Conservation (phyloP, 1,140 invertebrate genomes). For the Nilaparvata lugens region DNA sequence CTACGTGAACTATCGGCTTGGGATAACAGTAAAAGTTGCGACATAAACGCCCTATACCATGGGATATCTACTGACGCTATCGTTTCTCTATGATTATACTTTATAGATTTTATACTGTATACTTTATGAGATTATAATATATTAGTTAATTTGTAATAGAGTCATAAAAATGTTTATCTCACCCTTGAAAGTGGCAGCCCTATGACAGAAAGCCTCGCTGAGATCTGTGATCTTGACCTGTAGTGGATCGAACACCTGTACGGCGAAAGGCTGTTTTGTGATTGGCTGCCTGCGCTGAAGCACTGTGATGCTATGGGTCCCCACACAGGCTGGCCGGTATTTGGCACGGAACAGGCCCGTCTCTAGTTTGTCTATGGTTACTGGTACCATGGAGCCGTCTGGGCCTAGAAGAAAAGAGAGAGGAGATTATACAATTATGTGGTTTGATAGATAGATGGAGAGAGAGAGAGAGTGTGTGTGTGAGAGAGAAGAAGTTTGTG, state of each 20-base stretch:
- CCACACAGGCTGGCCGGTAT: conserved; percentile 48
- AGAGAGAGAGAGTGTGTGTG: too few relatives aligned
- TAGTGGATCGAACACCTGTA: conserved; percentile 78
- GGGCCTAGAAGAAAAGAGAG: conserved; percentile 38
- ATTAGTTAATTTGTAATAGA: too few relatives aligned
- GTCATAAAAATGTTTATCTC: too few relatives aligned
- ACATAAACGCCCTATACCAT: too few relatives aligned
- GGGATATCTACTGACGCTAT: too few relatives aligned
- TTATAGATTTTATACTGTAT: too few relatives aligned
- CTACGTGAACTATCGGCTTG: too few relatives aligned
- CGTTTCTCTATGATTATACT: too few relatives aligned
- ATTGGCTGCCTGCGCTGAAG: conserved; percentile 44
- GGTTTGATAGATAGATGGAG: too few relatives aligned
- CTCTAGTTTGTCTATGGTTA: conserved; percentile 39
- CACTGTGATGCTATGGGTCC: conserved; percentile 48
- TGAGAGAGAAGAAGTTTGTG: too few relatives aligned
- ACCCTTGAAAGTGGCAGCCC: conserved; percentile 68
- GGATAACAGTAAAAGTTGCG: too few relatives aligned
- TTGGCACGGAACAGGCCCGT: conserved; percentile 44
- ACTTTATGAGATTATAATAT: too few relatives aligned
- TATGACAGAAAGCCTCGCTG: conserved; percentile 69
- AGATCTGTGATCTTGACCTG: conserved; percentile 69
- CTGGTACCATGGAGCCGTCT: conserved; percentile 45
- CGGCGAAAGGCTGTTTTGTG: conserved; percentile 50
- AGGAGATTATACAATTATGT: neutral